Conservation (phyloP, 2,113 vertebrate species). For the Coryphaenoides rupestris region DNA sequence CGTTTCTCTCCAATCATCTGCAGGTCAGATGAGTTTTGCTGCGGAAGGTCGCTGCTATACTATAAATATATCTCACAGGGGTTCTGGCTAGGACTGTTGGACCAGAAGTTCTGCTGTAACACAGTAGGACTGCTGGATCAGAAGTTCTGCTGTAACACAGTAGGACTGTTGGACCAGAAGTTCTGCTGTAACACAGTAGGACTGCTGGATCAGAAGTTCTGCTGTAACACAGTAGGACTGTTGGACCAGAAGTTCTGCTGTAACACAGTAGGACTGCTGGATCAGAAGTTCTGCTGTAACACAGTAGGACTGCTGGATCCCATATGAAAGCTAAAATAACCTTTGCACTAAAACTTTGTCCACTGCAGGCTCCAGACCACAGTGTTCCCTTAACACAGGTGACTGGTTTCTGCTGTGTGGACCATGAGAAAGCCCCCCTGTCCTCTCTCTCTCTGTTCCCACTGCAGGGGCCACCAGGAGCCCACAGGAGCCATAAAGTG, state of each 20-base stretch:
- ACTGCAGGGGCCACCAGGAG: conserved; percentile 50
- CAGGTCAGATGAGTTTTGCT: too few species aligned
- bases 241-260: neutral
- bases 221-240: neutral
- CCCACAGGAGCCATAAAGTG: conserved; percentile 68
- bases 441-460: conserved; percentile 41
- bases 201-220: neutral
- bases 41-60: too few species aligned
- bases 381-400: conserved; percentile 26
- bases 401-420: conserved; percentile 52
- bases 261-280: neutral
- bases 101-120: too few species aligned
- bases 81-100: too few species aligned
- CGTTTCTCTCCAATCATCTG: neutral
- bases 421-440: conserved; percentile 64
- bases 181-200: neutral
- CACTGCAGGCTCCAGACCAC: conserved; percentile 18
- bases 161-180: too few species aligned
- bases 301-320: neutral
- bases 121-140: neutral
- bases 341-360: neutral
- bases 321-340: neutral
- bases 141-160: too few species aligned
- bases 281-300: neutral
- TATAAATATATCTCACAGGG: too few species aligned